Evolutionary conservation across 2,113 vertebrate species (phyloP).

Genomic region (Lagopus muta): DNA sequence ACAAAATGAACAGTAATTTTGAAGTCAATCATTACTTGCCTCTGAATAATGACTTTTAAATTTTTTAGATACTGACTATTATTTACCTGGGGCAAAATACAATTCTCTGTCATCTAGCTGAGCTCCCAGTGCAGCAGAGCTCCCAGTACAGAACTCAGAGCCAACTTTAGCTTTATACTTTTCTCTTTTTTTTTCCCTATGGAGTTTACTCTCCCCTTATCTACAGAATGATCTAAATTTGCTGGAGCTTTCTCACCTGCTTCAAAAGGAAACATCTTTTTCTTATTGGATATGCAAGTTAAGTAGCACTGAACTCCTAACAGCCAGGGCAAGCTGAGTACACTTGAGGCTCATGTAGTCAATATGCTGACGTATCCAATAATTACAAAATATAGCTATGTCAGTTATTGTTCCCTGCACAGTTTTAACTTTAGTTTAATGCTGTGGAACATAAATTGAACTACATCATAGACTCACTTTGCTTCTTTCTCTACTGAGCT

Average conservation of each 20-base stretch:
- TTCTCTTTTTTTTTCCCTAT: background rate
- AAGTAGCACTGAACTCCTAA: constrained; percentile 2
- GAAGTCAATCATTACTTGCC: background rate
- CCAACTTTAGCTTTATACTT: background rate
- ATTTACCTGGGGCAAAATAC: background rate
- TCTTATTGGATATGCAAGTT: constrained; percentile 26
- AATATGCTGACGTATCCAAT: background rate
- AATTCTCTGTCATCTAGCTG: background rate
- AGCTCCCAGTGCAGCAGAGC: background rate
- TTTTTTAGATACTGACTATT: background rate
- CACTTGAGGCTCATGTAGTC: background rate
- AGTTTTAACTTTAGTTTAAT: constrained; percentile 22
- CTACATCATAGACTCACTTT: background rate
- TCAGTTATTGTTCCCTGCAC: background rate
- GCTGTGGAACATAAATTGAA: background rate
- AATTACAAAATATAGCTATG: constrained; percentile 13
- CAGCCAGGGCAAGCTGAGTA: background rate
- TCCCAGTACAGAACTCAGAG: background rate
- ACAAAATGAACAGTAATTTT: background rate
- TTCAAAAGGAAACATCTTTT: constrained; percentile 27
- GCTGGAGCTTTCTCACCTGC: background rate
- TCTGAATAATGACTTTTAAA: background rate
- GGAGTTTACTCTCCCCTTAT: background rate
- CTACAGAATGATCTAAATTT: constrained; percentile 35
- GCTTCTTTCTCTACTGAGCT: background rate